Base-by-base conservation (phyloP, 53 echinoderm and acorn worm species). In the Luidia sarsii region DNA sequence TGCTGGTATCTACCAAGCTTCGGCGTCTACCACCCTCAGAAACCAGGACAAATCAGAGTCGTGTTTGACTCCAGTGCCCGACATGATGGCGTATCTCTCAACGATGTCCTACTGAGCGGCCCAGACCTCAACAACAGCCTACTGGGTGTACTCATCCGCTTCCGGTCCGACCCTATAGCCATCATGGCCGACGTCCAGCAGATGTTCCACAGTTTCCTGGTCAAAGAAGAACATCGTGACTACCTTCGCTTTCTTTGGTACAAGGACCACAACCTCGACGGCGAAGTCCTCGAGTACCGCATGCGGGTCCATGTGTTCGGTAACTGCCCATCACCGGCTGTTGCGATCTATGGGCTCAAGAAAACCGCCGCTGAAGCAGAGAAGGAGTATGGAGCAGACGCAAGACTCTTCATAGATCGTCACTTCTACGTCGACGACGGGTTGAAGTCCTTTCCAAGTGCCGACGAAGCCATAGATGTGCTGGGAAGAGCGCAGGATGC, bases 361-460 rank as follows among this genome's bases (percentile, higher is more conserved):
- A 53, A 38, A 49, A 49, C 81, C 4, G 81, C 81, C 30, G 19
- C 28, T 60, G 81, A 68, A 21, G 61, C 80, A 15, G 31, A 67
- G 37, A n/a, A 11, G 0, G 36, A 50, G 60, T 59, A 83, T 25
- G 83, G 83, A 3, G 41, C 29, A 7, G 68, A 88, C 27, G 52
- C 68, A 9, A 69, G 52, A 35, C 25, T 55, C 2, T 83, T 83
- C 21, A 51, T 89, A 1, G 28, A 59, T 4, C 77, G 80, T 46
- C 86, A 83, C 57, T 89, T 92, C 80, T 89, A 92, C 16, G 86
- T 92, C 56, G 88, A 85, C 43, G 92, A 92, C 38, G 82, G n/a
- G n/a, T n/a, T n/a, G n/a, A n/a, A n/a, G n/a, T n/a, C n/a, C n/a
- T n/a, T n/a, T n/a, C n/a, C n/a, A 89, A 48, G 48, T 49, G 82